phyloP scores from a whole-genome alignment of 2,113 vertebrate genomes.

The Peromyscus leucopus region DNA sequence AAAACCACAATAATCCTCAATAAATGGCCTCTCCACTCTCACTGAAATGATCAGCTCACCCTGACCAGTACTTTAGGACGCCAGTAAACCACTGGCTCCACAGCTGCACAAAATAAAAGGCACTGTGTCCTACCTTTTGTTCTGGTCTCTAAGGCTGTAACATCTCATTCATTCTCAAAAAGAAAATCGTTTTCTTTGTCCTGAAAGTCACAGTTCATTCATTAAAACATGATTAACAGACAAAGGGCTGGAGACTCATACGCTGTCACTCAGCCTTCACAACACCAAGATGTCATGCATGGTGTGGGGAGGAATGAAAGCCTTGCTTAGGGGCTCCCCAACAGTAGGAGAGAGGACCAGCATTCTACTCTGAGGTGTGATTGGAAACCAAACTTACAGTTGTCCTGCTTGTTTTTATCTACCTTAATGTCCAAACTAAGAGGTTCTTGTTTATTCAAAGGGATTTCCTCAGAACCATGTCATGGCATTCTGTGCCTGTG shows the following conservation, averaged over 20 bases:
- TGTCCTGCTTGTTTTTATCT: not conserved
- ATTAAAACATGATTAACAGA: not conserved
- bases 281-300: not conserved
- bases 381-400: not conserved
- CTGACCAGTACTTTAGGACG: not conserved
- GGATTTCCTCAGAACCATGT: not conserved
- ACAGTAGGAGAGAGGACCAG: not conserved
- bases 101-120: not conserved
- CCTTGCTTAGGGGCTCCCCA: not conserved
- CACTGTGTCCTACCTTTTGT: not conserved
- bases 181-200: not conserved
- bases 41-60: not conserved
- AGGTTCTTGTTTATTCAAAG: slow-evolving; percentile 7
- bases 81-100: not conserved
- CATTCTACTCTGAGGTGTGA: not conserved
- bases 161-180: not conserved
- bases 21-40: not conserved
- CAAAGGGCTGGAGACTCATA: too few species aligned
- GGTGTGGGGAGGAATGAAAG: not conserved
- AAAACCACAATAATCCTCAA: not conserved
- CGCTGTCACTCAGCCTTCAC: not conserved
- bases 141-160: not conserved
- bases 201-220: not conserved
- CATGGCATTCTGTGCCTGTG: not conserved
- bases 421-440: not conserved